Evolutionary conservation across 2,888 invertebrate species (phyloP).

Genomic region (Sphinx pinastri): DNA sequence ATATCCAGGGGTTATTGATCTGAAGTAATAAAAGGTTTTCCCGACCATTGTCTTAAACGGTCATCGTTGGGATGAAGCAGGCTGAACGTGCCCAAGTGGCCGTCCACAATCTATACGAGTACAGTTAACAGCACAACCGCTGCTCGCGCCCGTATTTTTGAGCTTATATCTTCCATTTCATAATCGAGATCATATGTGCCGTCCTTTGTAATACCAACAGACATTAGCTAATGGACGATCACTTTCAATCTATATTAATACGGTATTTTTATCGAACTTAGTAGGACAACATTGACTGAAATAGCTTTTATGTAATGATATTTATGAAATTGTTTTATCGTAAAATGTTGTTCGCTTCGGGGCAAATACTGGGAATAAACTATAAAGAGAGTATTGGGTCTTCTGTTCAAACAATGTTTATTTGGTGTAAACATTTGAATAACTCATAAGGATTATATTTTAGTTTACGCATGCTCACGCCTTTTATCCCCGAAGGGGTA

Average conservation of each 20-base stretch:
- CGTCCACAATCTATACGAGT: conserved; percentile 30
- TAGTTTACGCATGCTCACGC: no score
- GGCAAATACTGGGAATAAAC: neutral
- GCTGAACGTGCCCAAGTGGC: conserved; percentile 74
- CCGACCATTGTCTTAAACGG: conserved; percentile 71
- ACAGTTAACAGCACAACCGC: conserved; percentile 51
- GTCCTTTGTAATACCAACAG: conserved; percentile 43
- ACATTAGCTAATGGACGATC: conserved; percentile 39
- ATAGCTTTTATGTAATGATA: conserved; percentile 11
- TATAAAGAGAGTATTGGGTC: neutral
- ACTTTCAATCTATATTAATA: conserved; percentile 8
- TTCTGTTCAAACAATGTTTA: conserved; percentile 4
- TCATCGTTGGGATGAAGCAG: conserved; percentile 52
- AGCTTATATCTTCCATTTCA: conserved; percentile 62
- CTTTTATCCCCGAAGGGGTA: no score
- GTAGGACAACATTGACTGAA: neutral
- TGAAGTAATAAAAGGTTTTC: conserved; percentile 70
- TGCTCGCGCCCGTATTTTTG: conserved; percentile 53
- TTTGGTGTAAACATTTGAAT: neutral
- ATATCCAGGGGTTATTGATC: conserved; percentile 72
- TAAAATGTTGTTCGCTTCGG: neutral
- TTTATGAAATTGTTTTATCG: conserved; percentile 6
- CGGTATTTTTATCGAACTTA: neutral
- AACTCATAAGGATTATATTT: conserved; percentile 22
- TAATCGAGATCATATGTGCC: conserved; percentile 53